A percentile compares a stretch with the other conserved stretches of the same genome.
phyloP scores from a whole-genome alignment of 1,140 invertebrate species.

The Drosophila dunni region DNA sequence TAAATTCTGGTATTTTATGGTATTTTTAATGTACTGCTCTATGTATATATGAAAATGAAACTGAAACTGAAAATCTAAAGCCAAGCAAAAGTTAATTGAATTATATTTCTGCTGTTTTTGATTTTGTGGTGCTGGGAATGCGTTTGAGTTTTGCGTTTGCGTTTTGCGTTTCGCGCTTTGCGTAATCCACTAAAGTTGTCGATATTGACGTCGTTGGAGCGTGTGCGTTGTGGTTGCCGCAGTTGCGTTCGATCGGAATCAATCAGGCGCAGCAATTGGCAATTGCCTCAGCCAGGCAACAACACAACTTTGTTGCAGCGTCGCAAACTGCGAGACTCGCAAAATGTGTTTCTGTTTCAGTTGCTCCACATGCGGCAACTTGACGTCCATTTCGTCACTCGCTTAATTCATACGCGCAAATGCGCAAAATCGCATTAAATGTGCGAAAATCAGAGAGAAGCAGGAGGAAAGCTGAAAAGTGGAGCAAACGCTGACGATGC shows the following conservation, averaged over 20 bases:
- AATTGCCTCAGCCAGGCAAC: slow-evolving; percentile 46
- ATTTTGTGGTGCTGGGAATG: slow-evolving; percentile 32
- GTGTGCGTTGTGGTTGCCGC: slow-evolving; percentile 11
- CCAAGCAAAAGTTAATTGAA: slow-evolving; percentile 74
- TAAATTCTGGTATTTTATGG: slow-evolving; percentile 4
- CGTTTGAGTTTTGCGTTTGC: too few relatives aligned
- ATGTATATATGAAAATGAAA: slow-evolving; percentile 21
- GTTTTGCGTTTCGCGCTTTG: slow-evolving; percentile 4
- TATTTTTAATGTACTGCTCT: slow-evolving; percentile 23
- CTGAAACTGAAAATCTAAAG: slow-evolving; percentile 40
- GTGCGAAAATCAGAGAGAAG: slow-evolving; percentile 61
- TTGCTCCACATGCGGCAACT: slow-evolving; percentile 56
- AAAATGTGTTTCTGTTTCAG: not conserved
- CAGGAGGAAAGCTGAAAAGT: slow-evolving; percentile 47
- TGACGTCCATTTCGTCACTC: slow-evolving; percentile 71
- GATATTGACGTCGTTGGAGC: slow-evolving; percentile 9
- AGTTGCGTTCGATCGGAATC: slow-evolving; percentile 72
- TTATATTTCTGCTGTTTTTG: slow-evolving; percentile 42
- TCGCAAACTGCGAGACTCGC: slow-evolving; percentile 3
- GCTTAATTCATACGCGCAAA: slow-evolving; percentile 80
- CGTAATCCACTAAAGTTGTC: slow-evolving; percentile 43
- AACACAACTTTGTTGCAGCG: slow-evolving; percentile 62
- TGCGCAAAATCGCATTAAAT: slow-evolving; percentile 80
- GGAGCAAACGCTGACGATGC: slow-evolving; percentile 72
- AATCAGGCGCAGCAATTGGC: slow-evolving; percentile 69